A percentile compares a stretch with the other conserved stretches of the same genome.
phyloP scores from a whole-genome alignment of 2,113 vertebrate genomes.

The Cyrtonyx montezumae region DNA sequence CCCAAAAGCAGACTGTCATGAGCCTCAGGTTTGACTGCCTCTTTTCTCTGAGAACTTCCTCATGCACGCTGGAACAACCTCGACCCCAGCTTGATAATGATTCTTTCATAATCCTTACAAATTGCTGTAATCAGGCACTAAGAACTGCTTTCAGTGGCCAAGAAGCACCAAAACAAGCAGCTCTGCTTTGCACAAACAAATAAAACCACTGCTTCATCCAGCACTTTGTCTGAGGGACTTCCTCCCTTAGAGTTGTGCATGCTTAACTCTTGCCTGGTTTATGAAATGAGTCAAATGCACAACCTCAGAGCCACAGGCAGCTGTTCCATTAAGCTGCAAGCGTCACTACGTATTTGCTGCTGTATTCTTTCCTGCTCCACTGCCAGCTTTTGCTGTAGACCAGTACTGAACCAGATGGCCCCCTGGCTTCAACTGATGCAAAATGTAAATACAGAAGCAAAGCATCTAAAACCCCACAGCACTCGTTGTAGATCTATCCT shows the following conservation, averaged over 20 bases:
- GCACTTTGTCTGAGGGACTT: neutral
- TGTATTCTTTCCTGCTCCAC: neutral
- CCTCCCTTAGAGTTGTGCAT: neutral
- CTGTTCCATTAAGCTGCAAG: accelerated
- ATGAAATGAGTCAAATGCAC: neutral
- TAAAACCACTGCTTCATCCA: neutral
- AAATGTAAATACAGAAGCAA: neutral
- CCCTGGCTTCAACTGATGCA: neutral
- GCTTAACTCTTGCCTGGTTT: neutral
- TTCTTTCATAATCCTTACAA: neutral
- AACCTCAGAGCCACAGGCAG: accelerated
- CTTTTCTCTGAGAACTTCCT: neutral
- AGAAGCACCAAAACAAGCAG: neutral
- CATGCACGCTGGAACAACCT: neutral
- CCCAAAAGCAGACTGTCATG: neutral
- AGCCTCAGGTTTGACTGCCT: neutral
- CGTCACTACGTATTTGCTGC: neutral
- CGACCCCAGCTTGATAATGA: neutral
- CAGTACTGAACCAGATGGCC: neutral
- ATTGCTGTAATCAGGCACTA: neutral
- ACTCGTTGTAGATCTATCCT: neutral
- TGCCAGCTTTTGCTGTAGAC: neutral
- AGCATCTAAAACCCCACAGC: neutral
- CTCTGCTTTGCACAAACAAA: neutral
- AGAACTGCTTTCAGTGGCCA: neutral